Conservation (phyloP, 1,140 invertebrate genomes). For the Drosophila nikananu region DNA sequence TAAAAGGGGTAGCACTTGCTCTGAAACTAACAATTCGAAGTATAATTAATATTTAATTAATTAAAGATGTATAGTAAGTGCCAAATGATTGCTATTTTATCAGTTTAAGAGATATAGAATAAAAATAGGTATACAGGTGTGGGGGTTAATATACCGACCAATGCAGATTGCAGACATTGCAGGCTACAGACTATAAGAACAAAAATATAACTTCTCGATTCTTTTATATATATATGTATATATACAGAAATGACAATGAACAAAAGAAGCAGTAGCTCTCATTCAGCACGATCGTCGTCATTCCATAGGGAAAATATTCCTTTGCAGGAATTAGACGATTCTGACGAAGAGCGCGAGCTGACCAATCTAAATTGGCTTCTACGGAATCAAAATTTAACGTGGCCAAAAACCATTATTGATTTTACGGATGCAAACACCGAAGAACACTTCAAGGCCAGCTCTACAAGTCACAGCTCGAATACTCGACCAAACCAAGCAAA, state of each 20-base stretch:
- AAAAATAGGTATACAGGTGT: not conserved
- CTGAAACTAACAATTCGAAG: not conserved
- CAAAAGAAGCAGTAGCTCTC: not conserved
- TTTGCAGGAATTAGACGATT: slow-evolving; percentile 16
- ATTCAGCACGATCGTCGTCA: not conserved
- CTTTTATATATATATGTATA: not conserved
- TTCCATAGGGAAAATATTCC: not conserved
- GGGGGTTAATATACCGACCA: not conserved
- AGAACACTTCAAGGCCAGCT: slow-evolving; percentile 13
- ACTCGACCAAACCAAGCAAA: not conserved
- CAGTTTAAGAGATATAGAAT: no score
- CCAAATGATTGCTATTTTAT: not conserved
- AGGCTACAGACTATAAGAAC: not conserved
- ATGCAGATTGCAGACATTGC: not conserved
- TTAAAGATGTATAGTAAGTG: not conserved
- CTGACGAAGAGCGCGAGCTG: slow-evolving; percentile 72
- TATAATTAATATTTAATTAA: not conserved
- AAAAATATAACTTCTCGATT: not conserved
- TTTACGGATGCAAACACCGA: slow-evolving; percentile 32
- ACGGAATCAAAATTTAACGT: slow-evolving; percentile 70
- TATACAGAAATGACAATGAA: slow-evolving; percentile 1
- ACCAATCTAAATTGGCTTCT: slow-evolving; percentile 81
- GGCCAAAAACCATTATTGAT: slow-evolving; percentile 64
- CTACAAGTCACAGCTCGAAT: not conserved
- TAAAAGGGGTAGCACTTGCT: not conserved